Conservation (phyloP, 1,140 invertebrate genomes). For the Eufriesea mexicana region DNA sequence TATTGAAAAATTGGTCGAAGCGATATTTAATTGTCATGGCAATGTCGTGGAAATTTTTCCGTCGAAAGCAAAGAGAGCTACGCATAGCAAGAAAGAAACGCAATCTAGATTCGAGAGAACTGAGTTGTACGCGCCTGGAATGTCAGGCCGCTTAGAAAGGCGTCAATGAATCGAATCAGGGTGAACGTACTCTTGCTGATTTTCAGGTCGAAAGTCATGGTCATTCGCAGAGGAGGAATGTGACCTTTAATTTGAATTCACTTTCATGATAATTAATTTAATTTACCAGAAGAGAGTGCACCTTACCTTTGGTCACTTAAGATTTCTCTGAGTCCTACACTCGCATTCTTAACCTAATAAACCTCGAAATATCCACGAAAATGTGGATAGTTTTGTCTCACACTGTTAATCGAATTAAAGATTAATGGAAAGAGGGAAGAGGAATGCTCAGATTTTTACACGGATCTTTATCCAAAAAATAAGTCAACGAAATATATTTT, state of each 20-base stretch:
- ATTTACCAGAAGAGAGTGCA: neutral
- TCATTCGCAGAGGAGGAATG: slow-evolving; percentile 11
- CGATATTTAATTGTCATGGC: neutral
- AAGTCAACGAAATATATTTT: too few relatives aligned
- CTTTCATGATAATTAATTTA: neutral
- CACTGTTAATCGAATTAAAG: too few relatives aligned
- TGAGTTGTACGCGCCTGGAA: slow-evolving; percentile 31
- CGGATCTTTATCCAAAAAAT: too few relatives aligned
- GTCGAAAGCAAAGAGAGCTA: slow-evolving; percentile 57
- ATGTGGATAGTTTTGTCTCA: too few relatives aligned
- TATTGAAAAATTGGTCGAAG: neutral
- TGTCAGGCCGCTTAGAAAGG: slow-evolving; percentile 45
- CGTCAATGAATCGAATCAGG: slow-evolving; percentile 54
- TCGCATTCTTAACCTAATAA: neutral
- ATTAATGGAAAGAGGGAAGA: too few relatives aligned
- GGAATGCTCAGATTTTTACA: too few relatives aligned
- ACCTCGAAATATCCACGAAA: neutral
- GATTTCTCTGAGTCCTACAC: neutral
- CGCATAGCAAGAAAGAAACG: slow-evolving; percentile 51
- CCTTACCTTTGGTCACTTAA: neutral
- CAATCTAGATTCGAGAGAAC: slow-evolving; percentile 59
- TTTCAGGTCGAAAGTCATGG: slow-evolving; percentile 55
- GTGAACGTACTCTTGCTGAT: slow-evolving; percentile 42
- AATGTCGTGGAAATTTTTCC: slow-evolving; percentile 46
- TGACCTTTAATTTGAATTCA: neutral